Evolutionary conservation across 1,140 invertebrate species (phyloP), one percentile per base, ranked within the genome.

Genomic region (Sitophilus oryzae): DNA sequence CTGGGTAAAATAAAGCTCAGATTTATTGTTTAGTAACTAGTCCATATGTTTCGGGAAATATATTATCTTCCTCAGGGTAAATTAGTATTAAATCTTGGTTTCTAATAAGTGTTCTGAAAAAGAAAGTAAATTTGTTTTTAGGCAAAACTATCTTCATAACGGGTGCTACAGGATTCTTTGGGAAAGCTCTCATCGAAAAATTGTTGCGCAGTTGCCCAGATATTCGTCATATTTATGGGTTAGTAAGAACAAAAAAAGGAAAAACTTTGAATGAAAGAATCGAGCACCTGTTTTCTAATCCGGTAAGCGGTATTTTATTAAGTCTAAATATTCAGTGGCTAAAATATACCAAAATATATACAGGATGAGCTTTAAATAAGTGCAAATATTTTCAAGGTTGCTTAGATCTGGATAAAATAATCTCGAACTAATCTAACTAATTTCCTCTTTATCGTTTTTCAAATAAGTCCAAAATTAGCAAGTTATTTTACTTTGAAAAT

Each of bases 181-280:
- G 64, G 1, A 91, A 77, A 68, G 71, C 74, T 10, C 69, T 87
- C 9, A 77, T 88, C 4, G 85, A 88, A 71, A 88, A 88, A 71
- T 63, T 88, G 3, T 69, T 88, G 5, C 71, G 85, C 9, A 82
- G 79, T 47, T 88, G 85, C 70, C 76, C 79, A 0, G 75, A 78
- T 20, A 48, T 88, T 1, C 75, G 74, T 14, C 75, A 61, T 34
- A 74, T 88, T 8, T 88, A 84, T 65, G 62, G 86, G 20, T 66
- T 88, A 18, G 76, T 88, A 35, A 71, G 86, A 51, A 74, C 78
- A n/a, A 86, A 86, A 66, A 78, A 77, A 57, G 80, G 79, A 16
- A 73, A 79, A 37, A 75, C 75, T 56, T 74, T 80, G 1, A 59
- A 64, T 18, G 69, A 74, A 35, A 67, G 80, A 36, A 66, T 75